These are phyloP conservation scores for Alligator sinensis DNA, from an alignment of 2,113 vertebrate species.

Conservation along the genomic window DNA sequence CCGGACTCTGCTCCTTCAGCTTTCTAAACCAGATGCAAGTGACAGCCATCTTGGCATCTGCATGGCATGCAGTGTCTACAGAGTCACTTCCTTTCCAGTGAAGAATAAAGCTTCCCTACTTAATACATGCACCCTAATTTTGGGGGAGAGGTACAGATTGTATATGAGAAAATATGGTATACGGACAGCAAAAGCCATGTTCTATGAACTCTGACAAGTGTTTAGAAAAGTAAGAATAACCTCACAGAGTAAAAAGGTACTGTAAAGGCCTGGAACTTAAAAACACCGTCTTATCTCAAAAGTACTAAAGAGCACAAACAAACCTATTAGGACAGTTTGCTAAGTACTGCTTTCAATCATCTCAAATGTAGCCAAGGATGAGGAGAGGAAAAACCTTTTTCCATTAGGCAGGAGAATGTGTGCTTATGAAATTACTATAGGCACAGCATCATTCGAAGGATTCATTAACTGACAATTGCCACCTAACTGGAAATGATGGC, in stretches of 20 bases:
- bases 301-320: background rate
- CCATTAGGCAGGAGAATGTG: background rate
- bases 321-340: background rate
- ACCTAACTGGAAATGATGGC: background rate
- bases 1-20: no score
- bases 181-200: background rate
- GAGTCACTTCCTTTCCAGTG: no score
- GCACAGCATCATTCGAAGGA: background rate
- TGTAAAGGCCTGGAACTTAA: background rate
- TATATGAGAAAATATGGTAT: background rate
- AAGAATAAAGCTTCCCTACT: no score
- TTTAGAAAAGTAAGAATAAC: background rate
- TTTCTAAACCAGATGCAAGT: no score
- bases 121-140: no score
- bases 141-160: no score
- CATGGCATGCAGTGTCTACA: no score
- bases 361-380: background rate
- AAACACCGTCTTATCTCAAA: background rate
- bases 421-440: background rate
- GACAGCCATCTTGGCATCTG: no score
- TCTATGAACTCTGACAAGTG: fast-evolving
- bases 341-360: background rate
- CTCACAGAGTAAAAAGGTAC: background rate
- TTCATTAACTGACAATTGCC: background rate
- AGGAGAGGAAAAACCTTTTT: background rate